Conservation (phyloP, 2,113 vertebrate species). For the Salvelinus sp. region DNA sequence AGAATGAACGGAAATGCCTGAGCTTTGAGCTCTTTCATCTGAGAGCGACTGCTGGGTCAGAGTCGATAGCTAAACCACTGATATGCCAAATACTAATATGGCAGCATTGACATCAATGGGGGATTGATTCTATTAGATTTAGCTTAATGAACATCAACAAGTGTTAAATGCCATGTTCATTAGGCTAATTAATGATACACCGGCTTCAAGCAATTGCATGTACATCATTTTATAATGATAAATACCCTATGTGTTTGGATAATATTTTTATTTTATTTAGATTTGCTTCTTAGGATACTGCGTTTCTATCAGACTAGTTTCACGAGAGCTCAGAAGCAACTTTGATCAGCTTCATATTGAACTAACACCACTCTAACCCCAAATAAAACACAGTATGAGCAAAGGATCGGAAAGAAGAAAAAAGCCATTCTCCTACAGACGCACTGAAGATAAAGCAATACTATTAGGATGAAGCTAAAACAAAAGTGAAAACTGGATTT, state of each 20-base stretch:
- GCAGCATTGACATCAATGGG: background rate
- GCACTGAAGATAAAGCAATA: background rate
- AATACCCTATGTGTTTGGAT: no score
- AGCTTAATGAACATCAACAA: background rate
- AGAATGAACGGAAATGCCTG: constrained; percentile 76
- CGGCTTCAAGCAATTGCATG: background rate
- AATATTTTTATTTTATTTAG: no score
- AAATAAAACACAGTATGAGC: background rate
- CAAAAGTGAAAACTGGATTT: background rate
- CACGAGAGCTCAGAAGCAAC: background rate
- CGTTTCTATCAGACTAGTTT: background rate
- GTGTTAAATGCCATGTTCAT: background rate
- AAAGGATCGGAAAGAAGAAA: background rate
- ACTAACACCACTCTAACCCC: background rate
- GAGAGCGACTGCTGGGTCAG: constrained; percentile 69
- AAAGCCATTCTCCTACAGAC: background rate
- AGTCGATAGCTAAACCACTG: constrained; percentile 69
- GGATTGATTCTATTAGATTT: no score
- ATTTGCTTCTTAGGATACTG: background rate
- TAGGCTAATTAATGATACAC: no score
- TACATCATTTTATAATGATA: no score
- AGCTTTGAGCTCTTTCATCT: constrained; percentile 73
- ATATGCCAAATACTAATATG: constrained; percentile 55
- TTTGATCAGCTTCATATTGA: background rate
- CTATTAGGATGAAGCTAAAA: background rate